Conservation (phyloP, 2,888 invertebrate species). For the Spisula subtruncata region DNA sequence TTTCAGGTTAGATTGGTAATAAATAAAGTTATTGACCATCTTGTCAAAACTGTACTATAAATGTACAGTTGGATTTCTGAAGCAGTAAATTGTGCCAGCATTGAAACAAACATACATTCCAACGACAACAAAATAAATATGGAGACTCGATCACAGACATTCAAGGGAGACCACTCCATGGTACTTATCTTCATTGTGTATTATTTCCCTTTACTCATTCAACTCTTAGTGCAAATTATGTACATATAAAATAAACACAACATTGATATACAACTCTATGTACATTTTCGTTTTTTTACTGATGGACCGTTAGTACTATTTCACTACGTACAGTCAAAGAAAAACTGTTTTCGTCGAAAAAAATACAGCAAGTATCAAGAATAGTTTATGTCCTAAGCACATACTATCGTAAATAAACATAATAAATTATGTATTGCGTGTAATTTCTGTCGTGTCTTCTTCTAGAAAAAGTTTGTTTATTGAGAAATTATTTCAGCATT, state of each 20-base stretch:
- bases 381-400: too few species aligned
- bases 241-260: slow-evolving; percentile 34
- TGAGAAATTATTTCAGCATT: too few species aligned
- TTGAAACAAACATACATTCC: slow-evolving; percentile 31
- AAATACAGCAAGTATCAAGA: background rate
- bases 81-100: background rate
- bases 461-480: too few species aligned
- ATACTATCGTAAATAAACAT: background rate
- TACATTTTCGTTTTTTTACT: slow-evolving; percentile 3
- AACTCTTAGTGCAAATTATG: slow-evolving; percentile 46
- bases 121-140: slow-evolving; percentile 58
- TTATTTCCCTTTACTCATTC: slow-evolving; percentile 59
- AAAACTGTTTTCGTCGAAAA: slow-evolving; percentile 28
- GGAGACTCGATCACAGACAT: slow-evolving; percentile 62
- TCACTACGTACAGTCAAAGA: too few species aligned
- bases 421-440: background rate
- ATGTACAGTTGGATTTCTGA: slow-evolving; percentile 7
- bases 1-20: background rate
- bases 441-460: too few species aligned
- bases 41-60: too few species aligned
- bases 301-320: background rate
- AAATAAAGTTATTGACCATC: background rate
- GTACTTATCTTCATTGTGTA: slow-evolving; percentile 32
- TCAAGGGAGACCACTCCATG: slow-evolving; percentile 65
- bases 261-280: background rate